These are phyloP conservation scores for Ctenochaetus hawaiiensis DNA, from an alignment of 2,797 vertebrate genomes.

Conservation along the genomic window DNA sequence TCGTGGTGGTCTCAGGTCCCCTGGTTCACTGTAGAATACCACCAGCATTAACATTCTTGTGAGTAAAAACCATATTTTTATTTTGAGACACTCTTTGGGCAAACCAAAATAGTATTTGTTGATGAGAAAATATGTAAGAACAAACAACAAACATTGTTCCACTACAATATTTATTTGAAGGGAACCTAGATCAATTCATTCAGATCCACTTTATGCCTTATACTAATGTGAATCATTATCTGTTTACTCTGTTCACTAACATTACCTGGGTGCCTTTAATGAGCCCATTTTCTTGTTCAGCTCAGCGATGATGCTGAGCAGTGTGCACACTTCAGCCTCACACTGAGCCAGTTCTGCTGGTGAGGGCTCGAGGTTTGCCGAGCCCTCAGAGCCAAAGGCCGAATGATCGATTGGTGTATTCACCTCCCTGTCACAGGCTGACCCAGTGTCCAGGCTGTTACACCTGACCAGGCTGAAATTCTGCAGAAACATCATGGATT, in stretches of 20 bases:
- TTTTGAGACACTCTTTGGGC: neutral
- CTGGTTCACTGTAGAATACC: constrained; percentile 73
- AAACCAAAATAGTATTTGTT: neutral
- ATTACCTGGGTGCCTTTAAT: constrained; percentile 83
- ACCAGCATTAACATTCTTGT: neutral
- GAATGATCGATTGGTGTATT: constrained; percentile 34
- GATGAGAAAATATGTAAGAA: neutral
- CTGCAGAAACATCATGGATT: constrained; percentile 50
- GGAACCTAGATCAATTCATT: neutral
- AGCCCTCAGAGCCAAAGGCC: constrained; percentile 55
- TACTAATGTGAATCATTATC: neutral
- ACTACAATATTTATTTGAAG: neutral
- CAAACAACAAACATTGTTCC: neutral
- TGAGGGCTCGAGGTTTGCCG: constrained; percentile 71
- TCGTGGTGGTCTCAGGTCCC: constrained; percentile 55
- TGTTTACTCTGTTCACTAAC: neutral
- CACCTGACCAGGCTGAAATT: constrained; percentile 63
- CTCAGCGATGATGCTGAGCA: constrained; percentile 77
- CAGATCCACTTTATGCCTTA: neutral
- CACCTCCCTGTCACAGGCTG: constrained; percentile 55
- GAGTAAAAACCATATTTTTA: neutral
- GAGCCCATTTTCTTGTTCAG: constrained; percentile 82
- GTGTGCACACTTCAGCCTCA: constrained; percentile 78
- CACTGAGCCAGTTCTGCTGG: constrained; percentile 76
- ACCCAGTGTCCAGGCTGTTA: constrained; percentile 66